Percentiles rank a stretch among this genome's conserved stretches.
phyloP scores from a whole-genome alignment of 2,113 vertebrate species.

The Labeo rohita region DNA sequence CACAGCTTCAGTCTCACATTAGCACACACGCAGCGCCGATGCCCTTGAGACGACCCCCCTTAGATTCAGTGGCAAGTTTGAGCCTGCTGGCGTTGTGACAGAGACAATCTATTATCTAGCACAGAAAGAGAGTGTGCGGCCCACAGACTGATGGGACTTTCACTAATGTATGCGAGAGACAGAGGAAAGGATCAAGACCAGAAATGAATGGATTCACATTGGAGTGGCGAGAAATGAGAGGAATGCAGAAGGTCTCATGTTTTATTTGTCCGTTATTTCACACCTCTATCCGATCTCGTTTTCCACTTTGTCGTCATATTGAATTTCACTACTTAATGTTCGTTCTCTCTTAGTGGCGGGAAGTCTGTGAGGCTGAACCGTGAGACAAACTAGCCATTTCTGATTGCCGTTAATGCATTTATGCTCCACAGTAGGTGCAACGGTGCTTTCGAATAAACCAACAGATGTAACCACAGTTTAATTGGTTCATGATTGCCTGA shows the following conservation, averaged over 20 bases:
- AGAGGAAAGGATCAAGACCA: background rate
- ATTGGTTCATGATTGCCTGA: background rate
- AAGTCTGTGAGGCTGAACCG: background rate
- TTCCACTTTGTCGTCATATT: background rate
- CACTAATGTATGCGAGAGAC: slow-evolving; percentile 24
- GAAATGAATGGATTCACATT: background rate
- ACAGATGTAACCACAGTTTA: background rate
- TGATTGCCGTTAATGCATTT: background rate
- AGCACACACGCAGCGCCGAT: slow-evolving; percentile 15
- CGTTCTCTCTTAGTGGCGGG: background rate
- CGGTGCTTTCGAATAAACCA: too few relatives aligned
- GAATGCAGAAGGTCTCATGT: background rate
- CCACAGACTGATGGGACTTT: background rate
- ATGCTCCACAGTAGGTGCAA: background rate
- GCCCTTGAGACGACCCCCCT: slow-evolving; percentile 39
- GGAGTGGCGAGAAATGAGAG: background rate
- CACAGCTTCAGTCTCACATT: slow-evolving; percentile 18
- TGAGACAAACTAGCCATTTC: background rate
- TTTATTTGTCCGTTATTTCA: background rate
- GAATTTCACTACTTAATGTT: slow-evolving; percentile 21
- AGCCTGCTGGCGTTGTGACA: slow-evolving; percentile 27
- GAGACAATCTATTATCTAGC: slow-evolving; percentile 5
- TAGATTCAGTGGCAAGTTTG: slow-evolving; percentile 19
- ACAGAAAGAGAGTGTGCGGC: slow-evolving; percentile 6
- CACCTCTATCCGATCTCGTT: background rate